These are phyloP conservation scores for Oscheius sp. DNA, from an alignment of 1,140 invertebrate genomes.

Conservation along the genomic window DNA sequence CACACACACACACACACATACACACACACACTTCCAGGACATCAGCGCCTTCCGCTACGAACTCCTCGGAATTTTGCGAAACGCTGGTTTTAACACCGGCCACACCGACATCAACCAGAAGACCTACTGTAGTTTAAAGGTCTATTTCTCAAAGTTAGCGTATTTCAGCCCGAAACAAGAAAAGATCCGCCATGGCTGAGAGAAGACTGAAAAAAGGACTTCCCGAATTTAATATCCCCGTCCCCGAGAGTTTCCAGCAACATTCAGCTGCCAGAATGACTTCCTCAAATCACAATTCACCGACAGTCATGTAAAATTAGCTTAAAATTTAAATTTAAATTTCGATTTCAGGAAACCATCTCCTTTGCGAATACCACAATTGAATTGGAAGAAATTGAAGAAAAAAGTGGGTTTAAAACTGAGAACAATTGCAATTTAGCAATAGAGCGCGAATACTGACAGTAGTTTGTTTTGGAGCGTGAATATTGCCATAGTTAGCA, in stretches of 20 bases:
- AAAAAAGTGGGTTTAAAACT: too few relatives aligned
- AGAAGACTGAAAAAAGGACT: constrained; percentile 41
- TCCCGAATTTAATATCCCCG: constrained; percentile 40
- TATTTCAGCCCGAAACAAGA: constrained; percentile 44
- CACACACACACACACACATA: not conserved
- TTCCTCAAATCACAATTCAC: not conserved
- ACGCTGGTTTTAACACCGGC: constrained; percentile 41
- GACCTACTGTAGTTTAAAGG: constrained; percentile 35
- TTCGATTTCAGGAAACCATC: constrained; percentile 27
- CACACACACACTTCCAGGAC: constrained; percentile 27
- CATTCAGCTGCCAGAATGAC: not conserved
- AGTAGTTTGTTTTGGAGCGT: too few relatives aligned
- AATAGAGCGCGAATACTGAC: too few relatives aligned
- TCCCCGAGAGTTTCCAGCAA: constrained; percentile 37
- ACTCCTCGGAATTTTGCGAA: constrained; percentile 40
- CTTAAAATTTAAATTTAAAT: not conserved
- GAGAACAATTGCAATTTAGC: too few relatives aligned
- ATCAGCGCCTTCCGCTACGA: constrained; percentile 45
- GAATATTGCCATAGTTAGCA: too few relatives aligned
- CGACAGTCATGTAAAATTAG: constrained; percentile 10
- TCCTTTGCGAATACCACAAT: constrained; percentile 8
- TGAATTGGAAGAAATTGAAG: constrained; percentile 30
- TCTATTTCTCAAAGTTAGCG: not conserved
- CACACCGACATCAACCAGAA: constrained; percentile 45
- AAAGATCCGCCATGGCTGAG: constrained; percentile 42